These are phyloP conservation scores for Eriocheir sinensis DNA, from an alignment of 1,140 invertebrate species.

Conservation along the genomic window DNA sequence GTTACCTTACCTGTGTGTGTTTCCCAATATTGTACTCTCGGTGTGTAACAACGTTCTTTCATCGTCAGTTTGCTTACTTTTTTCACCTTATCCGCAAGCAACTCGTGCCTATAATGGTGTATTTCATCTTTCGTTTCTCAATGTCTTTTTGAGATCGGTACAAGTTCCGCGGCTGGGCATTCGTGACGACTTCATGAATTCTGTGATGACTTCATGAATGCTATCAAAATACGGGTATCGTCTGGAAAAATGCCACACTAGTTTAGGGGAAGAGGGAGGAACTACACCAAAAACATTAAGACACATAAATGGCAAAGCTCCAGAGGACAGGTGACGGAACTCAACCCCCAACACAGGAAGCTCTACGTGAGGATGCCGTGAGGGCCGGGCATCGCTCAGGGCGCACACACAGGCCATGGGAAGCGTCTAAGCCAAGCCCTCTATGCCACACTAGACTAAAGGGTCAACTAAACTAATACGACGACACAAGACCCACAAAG, in stretches of 20 bases:
- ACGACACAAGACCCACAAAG: slow-evolving; percentile 12
- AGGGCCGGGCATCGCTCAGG: neutral
- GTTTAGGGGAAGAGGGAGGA: slow-evolving; percentile 2
- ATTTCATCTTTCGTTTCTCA: neutral
- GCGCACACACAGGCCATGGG: slow-evolving; percentile 12
- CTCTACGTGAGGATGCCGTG: neutral
- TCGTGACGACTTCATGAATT: neutral
- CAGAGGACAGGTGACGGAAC: slow-evolving; percentile 20
- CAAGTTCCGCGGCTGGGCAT: neutral
- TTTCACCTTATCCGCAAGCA: neutral
- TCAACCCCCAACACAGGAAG: slow-evolving; percentile 20
- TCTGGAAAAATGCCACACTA: slow-evolving; percentile 16
- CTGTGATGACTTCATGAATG: neutral
- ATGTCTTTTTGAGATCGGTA: neutral
- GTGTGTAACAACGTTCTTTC: neutral
- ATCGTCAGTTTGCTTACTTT: neutral
- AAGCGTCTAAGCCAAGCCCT: slow-evolving; percentile 21
- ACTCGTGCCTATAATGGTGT: neutral
- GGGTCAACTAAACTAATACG: slow-evolving; percentile 23
- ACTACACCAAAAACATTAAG: slow-evolving; percentile 25
- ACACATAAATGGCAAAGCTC: slow-evolving; percentile 24
- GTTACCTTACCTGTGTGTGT: neutral
- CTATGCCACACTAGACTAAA: slow-evolving; percentile 24
- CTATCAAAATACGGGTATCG: neutral
- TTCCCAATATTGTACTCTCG: no score